Conservation (phyloP, 2,113 vertebrate genomes). For the Bos taurus region DNA sequence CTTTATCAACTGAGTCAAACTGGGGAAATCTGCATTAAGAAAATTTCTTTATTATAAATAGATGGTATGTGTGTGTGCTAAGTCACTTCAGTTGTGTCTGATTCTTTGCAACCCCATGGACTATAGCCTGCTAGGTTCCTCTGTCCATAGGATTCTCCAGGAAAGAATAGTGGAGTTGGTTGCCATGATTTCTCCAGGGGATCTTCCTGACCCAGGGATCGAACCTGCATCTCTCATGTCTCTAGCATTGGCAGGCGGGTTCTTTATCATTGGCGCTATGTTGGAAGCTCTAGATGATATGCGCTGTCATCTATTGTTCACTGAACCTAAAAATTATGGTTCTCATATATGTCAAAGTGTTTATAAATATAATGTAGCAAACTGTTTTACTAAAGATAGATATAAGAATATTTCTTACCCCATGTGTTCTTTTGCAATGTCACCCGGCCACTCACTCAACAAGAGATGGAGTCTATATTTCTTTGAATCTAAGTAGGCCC, state of each 20-base stretch:
- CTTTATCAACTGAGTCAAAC: background rate
- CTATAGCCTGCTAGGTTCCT: background rate
- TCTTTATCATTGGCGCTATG: background rate
- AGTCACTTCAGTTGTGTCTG: background rate
- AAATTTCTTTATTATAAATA: background rate
- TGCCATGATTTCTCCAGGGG: background rate
- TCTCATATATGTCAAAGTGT: background rate
- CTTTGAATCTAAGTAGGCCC: background rate
- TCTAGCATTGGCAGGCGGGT: background rate
- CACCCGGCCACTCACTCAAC: background rate
- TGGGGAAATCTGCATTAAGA: background rate
- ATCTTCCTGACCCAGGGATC: background rate
- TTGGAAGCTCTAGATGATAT: background rate
- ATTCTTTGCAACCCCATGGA: fast-evolving
- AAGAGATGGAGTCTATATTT: background rate
- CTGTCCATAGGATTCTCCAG: background rate
- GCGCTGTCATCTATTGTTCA: background rate
- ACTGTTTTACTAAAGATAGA: background rate
- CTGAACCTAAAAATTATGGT: background rate
- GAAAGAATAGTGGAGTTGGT: background rate
- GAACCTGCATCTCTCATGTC: background rate
- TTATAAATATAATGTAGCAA: background rate
- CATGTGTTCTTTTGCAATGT: background rate
- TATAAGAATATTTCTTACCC: background rate
- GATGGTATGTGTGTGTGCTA: background rate